Base-by-base conservation (phyloP, 2,888 invertebrate species). In the Autographa gamma region DNA sequence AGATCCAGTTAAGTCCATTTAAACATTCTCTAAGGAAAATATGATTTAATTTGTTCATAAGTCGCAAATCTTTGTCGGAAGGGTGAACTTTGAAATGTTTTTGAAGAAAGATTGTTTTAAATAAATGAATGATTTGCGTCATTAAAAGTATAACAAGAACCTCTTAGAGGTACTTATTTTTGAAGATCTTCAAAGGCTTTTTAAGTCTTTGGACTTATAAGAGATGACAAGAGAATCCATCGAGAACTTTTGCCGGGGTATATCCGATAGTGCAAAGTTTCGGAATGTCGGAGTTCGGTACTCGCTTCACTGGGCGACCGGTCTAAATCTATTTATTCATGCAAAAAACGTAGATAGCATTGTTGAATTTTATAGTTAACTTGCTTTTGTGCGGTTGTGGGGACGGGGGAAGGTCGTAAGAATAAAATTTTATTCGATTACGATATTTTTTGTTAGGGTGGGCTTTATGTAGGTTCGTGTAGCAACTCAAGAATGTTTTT, bases 291-390 rank as follows among this genome's bases (percentile, higher is more conserved):
- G 65, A 56, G 63, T n/a, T 9, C 9, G 9, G 19, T 19, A 3
- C 25, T 1, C 52, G 63, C 48, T 43, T 75, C 75, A 68, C 66
- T 69, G 68, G 66, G 41, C 77, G 59, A 41, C 71, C 34, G 61
- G 63, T 59, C 60, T 65, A 66, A 63, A 71, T 74, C 61, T 75
- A 67, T 73, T 76, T 68, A 79, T 63, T 81, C 80, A 77, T 43
- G 77, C 69, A 69, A 70, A 69, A 66, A 64, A n/a, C 48, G 19
- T 38, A 63, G 77, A 79, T 74, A 77, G 59, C 69, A 80, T 77
- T 80, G 67, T 73, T 61, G 59, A 56, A 78, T 65, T 72, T 77
- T 79, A 68, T 76, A 77, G 79, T 72, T 54, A n/a, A 54, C 68
- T 69, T 66, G 63, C 63, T 65, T 66, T 72, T 66, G 60, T 78